Evolutionary conservation across 2,888 invertebrate genomes (phyloP), one percentile per base, ranked within the genome.

Genomic region (Tolmerus cingulatus): DNA sequence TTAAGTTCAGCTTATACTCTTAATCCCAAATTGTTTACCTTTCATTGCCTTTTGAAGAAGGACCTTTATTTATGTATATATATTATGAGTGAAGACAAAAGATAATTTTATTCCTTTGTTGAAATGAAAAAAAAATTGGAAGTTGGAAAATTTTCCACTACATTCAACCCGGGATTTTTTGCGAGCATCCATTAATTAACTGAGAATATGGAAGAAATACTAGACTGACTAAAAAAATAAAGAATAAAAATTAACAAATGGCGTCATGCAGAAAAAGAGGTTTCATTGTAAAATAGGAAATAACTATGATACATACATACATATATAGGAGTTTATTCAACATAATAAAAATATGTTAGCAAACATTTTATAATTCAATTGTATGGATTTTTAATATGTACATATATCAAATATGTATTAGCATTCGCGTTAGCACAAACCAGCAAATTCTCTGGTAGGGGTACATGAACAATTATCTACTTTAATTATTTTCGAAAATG

Each of bases 11-110:
- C 55, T 51, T 30, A 30, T 30, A 0, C 27, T 16, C 16, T 55
- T 79, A 79, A 79, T 79, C 16, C 55, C 79, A 40, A 79, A 79
- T 79, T 79, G 55, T 79, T 66, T 66, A 66, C 66, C 23, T 66
- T 51, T 16, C 34, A 34, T n/a, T 19, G 51, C 7, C n/a, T 1
- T 51, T 12, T 23, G 27, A 27, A 66, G 9, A 23, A 27, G 66
- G 66, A 66, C 12, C 12, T 66, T 66, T 14, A 66, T 66, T 66
- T 66, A 66, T 66, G 66, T 66, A 2, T 19, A 9, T 66, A 23
- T 1, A 8, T 23, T 5, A 51, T 51, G 7, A 51, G 7, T 66
- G 12, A 23, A 9, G n/a, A 51, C 51, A 51, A 51, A 51, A 51
- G 51, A 7, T n/a, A n/a, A 51, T 51, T 51, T 5, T 51, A n/a